Conservation (phyloP, 2,113 vertebrate species). For the Theristicus caerulescens region DNA sequence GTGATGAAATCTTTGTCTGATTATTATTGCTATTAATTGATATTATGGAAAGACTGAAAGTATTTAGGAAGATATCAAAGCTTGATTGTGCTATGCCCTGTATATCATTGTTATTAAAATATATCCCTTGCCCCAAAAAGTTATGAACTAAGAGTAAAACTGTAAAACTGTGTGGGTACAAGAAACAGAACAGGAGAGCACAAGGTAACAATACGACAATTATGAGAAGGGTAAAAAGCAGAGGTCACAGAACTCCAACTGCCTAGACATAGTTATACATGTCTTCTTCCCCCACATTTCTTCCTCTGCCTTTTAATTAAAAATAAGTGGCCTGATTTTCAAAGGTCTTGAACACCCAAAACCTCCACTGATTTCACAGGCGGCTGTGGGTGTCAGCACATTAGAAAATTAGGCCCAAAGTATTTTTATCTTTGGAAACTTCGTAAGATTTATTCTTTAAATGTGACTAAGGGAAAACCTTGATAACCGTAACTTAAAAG, state of each 20-base stretch:
- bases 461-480: not conserved
- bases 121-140: not conserved
- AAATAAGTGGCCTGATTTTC: conserved; percentile 1
- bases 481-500: not conserved
- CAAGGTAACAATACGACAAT: not conserved
- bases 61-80: not conserved
- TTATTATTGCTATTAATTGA: not conserved
- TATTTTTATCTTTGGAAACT: not conserved
- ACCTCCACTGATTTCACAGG: not conserved
- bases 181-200: not conserved
- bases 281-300: not conserved
- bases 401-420: not conserved
- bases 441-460: not conserved
- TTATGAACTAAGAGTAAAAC: not conserved
- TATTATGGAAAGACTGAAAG: not conserved
- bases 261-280: not conserved
- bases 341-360: not conserved
- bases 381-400: not conserved
- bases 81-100: not conserved
- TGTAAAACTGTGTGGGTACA: not conserved
- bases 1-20: not conserved
- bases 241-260: not conserved
- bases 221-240: not conserved
- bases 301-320: conserved; percentile 18
- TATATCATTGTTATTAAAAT: not conserved